phyloP scores from a whole-genome alignment of 1,140 invertebrate species.

The Mamestra configurata region DNA sequence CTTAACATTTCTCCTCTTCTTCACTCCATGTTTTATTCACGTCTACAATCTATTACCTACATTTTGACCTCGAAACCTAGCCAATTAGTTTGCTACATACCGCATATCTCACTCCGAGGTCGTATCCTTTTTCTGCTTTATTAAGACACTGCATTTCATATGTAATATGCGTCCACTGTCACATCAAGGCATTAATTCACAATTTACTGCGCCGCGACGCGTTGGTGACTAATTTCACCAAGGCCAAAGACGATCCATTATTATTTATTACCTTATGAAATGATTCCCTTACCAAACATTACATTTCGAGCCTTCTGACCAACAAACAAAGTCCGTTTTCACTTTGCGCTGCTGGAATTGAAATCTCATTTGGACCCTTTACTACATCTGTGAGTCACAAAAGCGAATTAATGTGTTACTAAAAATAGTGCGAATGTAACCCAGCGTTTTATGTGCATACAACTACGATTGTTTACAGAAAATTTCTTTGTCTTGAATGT shows the following conservation, averaged over 20 bases:
- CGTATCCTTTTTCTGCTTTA: conserved; percentile 43
- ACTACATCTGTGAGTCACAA: conserved; percentile 78
- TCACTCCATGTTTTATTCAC: conserved; percentile 36
- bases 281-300: conserved; percentile 62
- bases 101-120: conserved; percentile 28
- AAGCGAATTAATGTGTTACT: conserved; percentile 73
- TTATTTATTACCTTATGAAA: conserved; percentile 86
- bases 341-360: conserved; percentile 54
- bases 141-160: conserved; percentile 31
- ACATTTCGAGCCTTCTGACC: conserved; percentile 63
- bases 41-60: conserved; percentile 15
- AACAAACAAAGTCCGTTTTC: conserved; percentile 62
- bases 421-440: conserved; percentile 75
- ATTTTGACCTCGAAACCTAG: conserved; percentile 40
- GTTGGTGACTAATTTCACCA: conserved; percentile 81
- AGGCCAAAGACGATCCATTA: conserved; percentile 85
- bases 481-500: conserved; percentile 45
- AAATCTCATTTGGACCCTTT: conserved; percentile 79
- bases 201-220: conserved; percentile 77
- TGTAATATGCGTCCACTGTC: conserved; percentile 51
- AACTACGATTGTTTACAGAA: conserved; percentile 49
- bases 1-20: conserved; percentile 26
- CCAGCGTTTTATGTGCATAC: conserved; percentile 48
- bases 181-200: conserved; percentile 70
- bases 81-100: conserved; percentile 1